Evolutionary conservation across 2,113 vertebrate genomes (phyloP), one percentile per base, ranked within the genome.

Genomic region (Sorex araneus): DNA sequence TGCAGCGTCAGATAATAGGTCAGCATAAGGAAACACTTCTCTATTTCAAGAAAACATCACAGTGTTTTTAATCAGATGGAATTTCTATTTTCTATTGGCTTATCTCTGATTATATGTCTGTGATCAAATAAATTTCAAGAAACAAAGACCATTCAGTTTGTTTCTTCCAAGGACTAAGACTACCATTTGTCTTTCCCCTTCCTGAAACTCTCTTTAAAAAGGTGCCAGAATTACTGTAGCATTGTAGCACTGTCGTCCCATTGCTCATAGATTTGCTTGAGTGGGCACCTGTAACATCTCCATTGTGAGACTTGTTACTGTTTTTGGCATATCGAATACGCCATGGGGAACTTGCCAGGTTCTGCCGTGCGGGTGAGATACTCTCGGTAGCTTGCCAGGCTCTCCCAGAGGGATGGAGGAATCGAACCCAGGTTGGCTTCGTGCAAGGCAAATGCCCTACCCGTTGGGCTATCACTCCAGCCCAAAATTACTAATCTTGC

Each of bases 91-190:
- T 75, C 32, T 88, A 4, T 70, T 81, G 40, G 50, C 13, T 82
- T 91, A 27, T 32, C 54, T 93, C 23, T 88, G 28, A 87, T 90
- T 92, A 82, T 85, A 23, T 64, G 16, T 82, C 23, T 88, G 64
- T 79, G 36, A 36, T 88, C 18, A 84, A 89, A 28, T 81, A 84
- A 64, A 6, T 79, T 34, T 43, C 9, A 76, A 79, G 15, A 19
- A 87, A 64, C 25, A 94, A 86, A 70, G 8, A 28, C 60, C 11
- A 21, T 28, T 69, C 64, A 54, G 6, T 50, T 78, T 69, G 25
- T 45, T 93, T 83, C 27, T 81, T 47, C n/a, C 77, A 43, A 27
- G 27, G 1, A 8, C 18, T 64, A 15, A 66, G 28, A 66, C 27
- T 75, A 11, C 71, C 27, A 43, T 28, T 75, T 75, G 28, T 45